These are phyloP conservation scores for Trichonephila inaurata DNA, from an alignment of 1,140 invertebrate species.

Conservation along the genomic window DNA sequence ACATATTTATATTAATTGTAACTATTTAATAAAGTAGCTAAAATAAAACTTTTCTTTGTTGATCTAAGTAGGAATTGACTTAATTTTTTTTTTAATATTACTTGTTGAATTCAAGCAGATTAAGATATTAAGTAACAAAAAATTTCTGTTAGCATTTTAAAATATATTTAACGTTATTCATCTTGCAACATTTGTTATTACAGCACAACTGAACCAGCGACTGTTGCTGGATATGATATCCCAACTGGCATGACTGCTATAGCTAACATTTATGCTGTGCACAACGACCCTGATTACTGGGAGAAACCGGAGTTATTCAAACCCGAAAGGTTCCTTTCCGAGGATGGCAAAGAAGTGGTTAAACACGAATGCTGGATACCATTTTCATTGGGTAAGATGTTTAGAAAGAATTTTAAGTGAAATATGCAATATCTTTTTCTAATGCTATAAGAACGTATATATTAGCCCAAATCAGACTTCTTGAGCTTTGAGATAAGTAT, in stretches of 20 bases:
- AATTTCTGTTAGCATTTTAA: too few relatives aligned
- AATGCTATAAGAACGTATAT: too few relatives aligned
- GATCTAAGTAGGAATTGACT: too few relatives aligned
- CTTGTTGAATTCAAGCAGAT: too few relatives aligned
- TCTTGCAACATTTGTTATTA: background rate
- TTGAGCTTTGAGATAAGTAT: too few relatives aligned
- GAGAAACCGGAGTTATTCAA: slow-evolving; percentile 72
- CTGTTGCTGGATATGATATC: slow-evolving; percentile 79
- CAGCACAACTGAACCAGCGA: slow-evolving; percentile 80
- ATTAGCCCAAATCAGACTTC: too few relatives aligned
- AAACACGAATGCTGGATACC: slow-evolving; percentile 77
- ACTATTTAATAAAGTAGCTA: too few relatives aligned
- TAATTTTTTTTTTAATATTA: too few relatives aligned
- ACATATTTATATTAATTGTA: too few relatives aligned
- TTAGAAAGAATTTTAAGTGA: background rate
- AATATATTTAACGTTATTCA: background rate
- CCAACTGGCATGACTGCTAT: slow-evolving; percentile 90
- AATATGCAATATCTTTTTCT: too few relatives aligned
- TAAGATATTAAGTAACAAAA: too few relatives aligned
- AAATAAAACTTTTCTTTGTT: too few relatives aligned
- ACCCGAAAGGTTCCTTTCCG: slow-evolving; percentile 73
- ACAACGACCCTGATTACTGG: slow-evolving; percentile 77
- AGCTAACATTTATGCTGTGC: slow-evolving; percentile 85
- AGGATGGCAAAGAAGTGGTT: slow-evolving; percentile 61
- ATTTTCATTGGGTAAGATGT: slow-evolving; percentile 74